Percentiles rank a stretch among this genome's conserved stretches.
phyloP scores from a whole-genome alignment of 2,797 vertebrate genomes.

The Naso thynnoides region DNA sequence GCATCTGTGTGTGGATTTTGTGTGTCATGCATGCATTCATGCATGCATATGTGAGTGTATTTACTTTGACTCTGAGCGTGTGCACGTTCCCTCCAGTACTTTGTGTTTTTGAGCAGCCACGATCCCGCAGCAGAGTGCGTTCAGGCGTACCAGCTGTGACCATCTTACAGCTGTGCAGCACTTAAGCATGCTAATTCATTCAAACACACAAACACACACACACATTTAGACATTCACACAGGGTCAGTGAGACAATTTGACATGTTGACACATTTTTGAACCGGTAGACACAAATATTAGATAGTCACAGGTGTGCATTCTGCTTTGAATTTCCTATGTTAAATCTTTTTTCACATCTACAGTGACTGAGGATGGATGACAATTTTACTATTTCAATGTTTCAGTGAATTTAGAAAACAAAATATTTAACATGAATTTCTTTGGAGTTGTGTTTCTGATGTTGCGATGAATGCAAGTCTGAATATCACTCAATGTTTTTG shows the following conservation, averaged over 20 bases:
- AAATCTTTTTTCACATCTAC: background rate
- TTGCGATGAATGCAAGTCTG: background rate
- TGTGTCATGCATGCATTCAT: slow-evolving; percentile 12
- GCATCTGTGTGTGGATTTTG: slow-evolving; percentile 1
- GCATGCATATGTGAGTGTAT: background rate
- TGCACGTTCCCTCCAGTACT: background rate
- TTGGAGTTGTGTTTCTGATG: no score
- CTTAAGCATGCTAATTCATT: slow-evolving; percentile 29
- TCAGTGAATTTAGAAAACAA: no score
- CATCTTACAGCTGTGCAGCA: slow-evolving; percentile 54
- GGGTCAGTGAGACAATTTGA: background rate
- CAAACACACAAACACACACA: slow-evolving; percentile 9
- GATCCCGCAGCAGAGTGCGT: slow-evolving; percentile 42
- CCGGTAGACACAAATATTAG: background rate
- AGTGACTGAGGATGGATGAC: no score
- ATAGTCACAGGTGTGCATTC: background rate
- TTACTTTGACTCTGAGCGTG: background rate
- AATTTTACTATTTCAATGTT: no score
- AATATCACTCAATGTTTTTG: background rate
- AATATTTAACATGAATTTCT: no score
- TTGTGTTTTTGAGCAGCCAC: slow-evolving; percentile 37
- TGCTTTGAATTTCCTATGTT: slow-evolving; percentile 6
- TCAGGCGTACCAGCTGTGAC: slow-evolving; percentile 45
- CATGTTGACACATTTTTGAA: slow-evolving; percentile 3
- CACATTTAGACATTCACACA: slow-evolving; percentile 1